Percentiles rank a stretch among this genome's conserved stretches.
Evolutionary conservation across 1,140 invertebrate genomes (phyloP).

Genomic region (Chelonus insularis): DNA sequence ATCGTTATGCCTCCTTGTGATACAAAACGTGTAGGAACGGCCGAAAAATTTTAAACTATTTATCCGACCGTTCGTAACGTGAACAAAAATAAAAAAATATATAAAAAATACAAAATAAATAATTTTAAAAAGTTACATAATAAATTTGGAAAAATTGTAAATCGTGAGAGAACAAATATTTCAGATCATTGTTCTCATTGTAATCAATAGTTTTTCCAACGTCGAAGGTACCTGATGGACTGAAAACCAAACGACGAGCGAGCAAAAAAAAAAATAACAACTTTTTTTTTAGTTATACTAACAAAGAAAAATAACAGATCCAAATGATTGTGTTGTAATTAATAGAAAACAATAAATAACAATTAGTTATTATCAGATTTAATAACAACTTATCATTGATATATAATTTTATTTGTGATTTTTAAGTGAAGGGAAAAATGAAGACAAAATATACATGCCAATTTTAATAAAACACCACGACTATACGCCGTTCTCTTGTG

Average conservation of each 20-base stretch:
- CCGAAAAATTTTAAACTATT: conserved; percentile 15
- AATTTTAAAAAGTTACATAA: conserved; percentile 21
- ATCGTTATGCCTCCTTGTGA: conserved; percentile 38
- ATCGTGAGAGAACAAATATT: conserved; percentile 23
- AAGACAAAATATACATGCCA: conserved; percentile 12
- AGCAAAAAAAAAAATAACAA: conserved; percentile 19
- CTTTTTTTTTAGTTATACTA: conserved; percentile 20
- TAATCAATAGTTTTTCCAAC: conserved; percentile 35
- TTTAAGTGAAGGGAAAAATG: conserved; percentile 1
- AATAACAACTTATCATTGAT: too few species aligned
- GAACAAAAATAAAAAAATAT: conserved; percentile 22
- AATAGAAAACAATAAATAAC: too few species aligned
- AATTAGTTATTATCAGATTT: too few species aligned
- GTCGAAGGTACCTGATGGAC: conserved; percentile 57
- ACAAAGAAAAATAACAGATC: too few species aligned
- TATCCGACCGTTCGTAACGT: conserved; percentile 18
- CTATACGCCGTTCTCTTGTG: too few species aligned
- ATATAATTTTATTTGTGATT: too few species aligned
- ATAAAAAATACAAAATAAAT: conserved; percentile 21
- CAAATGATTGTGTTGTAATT: too few species aligned
- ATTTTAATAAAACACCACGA: conserved; percentile 11
- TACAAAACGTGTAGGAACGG: conserved; percentile 30
- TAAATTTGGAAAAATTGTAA: conserved; percentile 13
- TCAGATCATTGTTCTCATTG: conserved; percentile 9
- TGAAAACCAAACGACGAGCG: conserved; percentile 40